Base-by-base conservation (phyloP, 2,888 invertebrate species). In the Hydraecia micacea region DNA sequence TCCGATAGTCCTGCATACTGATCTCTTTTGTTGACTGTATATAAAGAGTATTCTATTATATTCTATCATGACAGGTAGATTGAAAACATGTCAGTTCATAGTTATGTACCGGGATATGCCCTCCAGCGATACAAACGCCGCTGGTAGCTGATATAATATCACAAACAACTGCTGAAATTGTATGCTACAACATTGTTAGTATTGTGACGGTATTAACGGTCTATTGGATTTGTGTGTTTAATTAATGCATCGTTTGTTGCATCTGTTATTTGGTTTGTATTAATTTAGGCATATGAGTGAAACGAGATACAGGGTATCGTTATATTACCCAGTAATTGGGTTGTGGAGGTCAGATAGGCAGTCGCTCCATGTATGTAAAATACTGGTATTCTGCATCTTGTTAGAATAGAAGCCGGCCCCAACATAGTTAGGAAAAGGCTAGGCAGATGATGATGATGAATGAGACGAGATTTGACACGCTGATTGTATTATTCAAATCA, bases 181-280 rank as follows among this genome's bases (percentile, higher is more conserved):
- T 71, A 32, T 71, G 70, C 46, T 70, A 71, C 25, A 77, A 52
- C n/a, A 77, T 52, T 52, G 77, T 63, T n/a, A n/a, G 52, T 18
- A 52, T 36, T 52, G 32, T 39, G 42, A 52, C 2, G 18, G 1
- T 55, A 79, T 52, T 7, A 49, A 63, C 46, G 65, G 55, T 80
- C 55, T 55, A 36, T 36, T 78, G 28, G 63, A 78, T 78, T 46
- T 79, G 78, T 70, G 25, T 4, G 28, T 52, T 77, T n/a, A 28
- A 77, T 78, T 65, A 65, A 13, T 42, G 32, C 65, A 65, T 55
- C 21, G n/a, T 75, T 75, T 46, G 75, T 75, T 6, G 58, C 75
- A 74, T 32, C 18, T 15, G 76, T 49, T 55, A 55, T 49, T 46
- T 46, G 60, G 18, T 13, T 42, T 76, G n/a, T 18, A 73, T 55